These are phyloP conservation scores for Elegia similella DNA, from an alignment of 2,888 invertebrate genomes.

Conservation along the genomic window DNA sequence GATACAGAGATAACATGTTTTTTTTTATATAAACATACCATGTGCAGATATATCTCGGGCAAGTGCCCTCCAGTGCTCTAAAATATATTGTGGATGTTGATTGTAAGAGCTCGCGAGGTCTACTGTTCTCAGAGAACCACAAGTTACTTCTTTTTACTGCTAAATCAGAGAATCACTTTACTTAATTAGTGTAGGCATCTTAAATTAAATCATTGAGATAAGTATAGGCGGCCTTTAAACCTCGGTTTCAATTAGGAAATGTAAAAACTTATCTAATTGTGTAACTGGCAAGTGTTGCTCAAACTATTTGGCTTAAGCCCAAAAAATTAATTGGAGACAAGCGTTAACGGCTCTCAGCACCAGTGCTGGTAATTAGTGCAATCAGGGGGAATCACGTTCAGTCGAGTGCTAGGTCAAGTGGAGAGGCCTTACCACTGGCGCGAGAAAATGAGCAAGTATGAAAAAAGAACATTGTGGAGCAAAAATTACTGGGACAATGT, in stretches of 20 bases:
- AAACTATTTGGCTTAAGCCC: constrained; percentile 59
- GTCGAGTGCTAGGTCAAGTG: constrained; percentile 50
- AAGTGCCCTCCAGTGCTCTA: no score
- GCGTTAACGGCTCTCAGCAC: constrained; percentile 35
- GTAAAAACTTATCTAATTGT: constrained; percentile 10
- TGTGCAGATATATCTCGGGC: no score
- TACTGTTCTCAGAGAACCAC: no score
- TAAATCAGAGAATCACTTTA: no score
- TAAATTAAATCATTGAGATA: no score
- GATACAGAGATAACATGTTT: no score
- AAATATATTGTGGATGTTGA: no score
- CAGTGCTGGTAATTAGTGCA: constrained; percentile 60
- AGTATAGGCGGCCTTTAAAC: no score
- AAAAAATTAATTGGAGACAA: constrained; percentile 72
- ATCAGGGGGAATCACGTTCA: constrained; percentile 66
- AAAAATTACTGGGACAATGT: neutral
- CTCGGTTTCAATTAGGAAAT: neutral
- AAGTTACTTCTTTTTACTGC: no score
- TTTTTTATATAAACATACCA: no score
- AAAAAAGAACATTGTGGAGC: neutral
- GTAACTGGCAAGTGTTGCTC: constrained; percentile 15
- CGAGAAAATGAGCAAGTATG: neutral
- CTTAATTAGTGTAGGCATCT: no score
- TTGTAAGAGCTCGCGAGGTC: no score
- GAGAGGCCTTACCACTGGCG: constrained; percentile 33